These are phyloP conservation scores for Rhinella marina DNA, from an alignment of 2,797 vertebrate genomes.

Conservation along the genomic window DNA sequence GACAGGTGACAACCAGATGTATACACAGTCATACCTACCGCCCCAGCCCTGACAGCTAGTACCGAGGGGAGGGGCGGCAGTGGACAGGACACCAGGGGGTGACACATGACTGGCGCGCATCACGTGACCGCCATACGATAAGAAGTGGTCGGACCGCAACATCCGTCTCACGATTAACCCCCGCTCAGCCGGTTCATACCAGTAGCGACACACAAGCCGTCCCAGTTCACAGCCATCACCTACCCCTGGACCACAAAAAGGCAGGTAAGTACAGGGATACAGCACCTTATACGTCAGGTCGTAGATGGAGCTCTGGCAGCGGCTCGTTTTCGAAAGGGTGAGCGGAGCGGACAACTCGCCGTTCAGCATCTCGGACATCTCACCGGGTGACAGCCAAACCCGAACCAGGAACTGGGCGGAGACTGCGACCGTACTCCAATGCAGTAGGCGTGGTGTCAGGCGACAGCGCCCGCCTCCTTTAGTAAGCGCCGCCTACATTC, in stretches of 20 bases:
- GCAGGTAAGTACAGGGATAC: neutral
- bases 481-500: neutral
- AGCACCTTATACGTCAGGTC: constrained; percentile 45
- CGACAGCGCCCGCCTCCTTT: neutral
- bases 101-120: neutral
- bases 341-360: neutral
- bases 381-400: neutral
- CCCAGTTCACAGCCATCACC: too few relatives aligned
- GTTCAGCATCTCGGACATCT: constrained; percentile 16
- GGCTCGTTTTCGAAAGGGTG: neutral
- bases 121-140: neutral
- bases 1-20: neutral
- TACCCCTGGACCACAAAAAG: too few relatives aligned
- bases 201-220: neutral
- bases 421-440: neutral
- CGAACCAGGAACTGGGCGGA: constrained; percentile 54
- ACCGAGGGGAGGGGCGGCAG: too few relatives aligned
- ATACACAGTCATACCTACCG: too few relatives aligned
- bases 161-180: neutral
- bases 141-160: neutral
- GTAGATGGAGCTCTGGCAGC: neutral
- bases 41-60: too few relatives aligned
- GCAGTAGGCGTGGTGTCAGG: neutral
- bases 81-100: neutral
- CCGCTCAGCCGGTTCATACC: neutral